phyloP scores from a whole-genome alignment of 1,140 invertebrate genomes.

The Drosophila oshimai region DNA sequence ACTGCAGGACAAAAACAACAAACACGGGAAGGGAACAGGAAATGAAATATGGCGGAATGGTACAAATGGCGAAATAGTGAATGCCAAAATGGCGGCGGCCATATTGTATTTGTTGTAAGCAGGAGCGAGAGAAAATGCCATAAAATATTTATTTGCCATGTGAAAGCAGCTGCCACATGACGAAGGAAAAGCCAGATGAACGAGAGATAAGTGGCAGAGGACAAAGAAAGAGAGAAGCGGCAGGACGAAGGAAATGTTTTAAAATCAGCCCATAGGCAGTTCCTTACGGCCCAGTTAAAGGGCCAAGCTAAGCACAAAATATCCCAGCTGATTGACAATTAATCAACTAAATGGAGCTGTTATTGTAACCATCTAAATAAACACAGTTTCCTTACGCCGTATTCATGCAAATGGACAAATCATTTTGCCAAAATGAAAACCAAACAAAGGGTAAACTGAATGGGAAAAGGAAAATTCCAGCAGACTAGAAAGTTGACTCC shows the following conservation, averaged over 20 bases:
- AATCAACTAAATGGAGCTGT: slow-evolving; percentile 54
- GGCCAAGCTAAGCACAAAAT: slow-evolving; percentile 1
- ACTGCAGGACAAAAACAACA: slow-evolving; percentile 40
- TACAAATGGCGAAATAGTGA: slow-evolving; percentile 52
- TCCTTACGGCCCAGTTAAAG: neutral
- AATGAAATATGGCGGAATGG: slow-evolving; percentile 73
- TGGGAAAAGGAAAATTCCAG: slow-evolving; percentile 7
- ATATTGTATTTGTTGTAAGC: slow-evolving; percentile 45
- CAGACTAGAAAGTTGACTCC: slow-evolving; percentile 7
- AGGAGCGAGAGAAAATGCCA: slow-evolving; percentile 13
- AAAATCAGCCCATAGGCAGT: slow-evolving; percentile 1
- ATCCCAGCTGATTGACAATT: slow-evolving; percentile 49
- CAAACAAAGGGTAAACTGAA: slow-evolving; percentile 22
- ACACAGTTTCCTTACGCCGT: slow-evolving; percentile 10
- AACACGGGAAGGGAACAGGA: slow-evolving; percentile 25
- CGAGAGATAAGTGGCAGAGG: slow-evolving; percentile 3
- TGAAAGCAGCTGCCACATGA: slow-evolving; percentile 14
- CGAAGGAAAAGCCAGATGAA: slow-evolving; percentile 10
- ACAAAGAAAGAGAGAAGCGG: neutral
- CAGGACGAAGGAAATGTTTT: neutral
- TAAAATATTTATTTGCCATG: slow-evolving; percentile 64
- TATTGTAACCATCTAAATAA: slow-evolving; percentile 6
- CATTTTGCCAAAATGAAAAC: slow-evolving; percentile 40
- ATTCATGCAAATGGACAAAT: slow-evolving; percentile 25
- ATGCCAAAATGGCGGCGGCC: slow-evolving; percentile 69